Evolutionary conservation across 2,888 invertebrate genomes (phyloP).

Genomic region (Diaperis boleti): DNA sequence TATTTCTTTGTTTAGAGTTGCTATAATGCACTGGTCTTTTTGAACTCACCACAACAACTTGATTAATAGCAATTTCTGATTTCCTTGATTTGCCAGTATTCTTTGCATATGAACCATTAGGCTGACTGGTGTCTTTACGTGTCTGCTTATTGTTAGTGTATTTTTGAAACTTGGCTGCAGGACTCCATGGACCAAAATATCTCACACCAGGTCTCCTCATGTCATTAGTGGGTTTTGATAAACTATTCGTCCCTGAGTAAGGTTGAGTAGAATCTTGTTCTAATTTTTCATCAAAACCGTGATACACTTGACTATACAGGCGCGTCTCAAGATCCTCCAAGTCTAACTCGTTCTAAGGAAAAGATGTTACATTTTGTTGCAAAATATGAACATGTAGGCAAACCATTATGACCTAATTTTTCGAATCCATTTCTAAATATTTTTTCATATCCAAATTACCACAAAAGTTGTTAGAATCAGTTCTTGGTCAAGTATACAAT

Average conservation of each 20-base stretch:
- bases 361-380: too few relatives aligned
- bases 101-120: constrained; percentile 1
- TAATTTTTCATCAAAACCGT: constrained; percentile 45
- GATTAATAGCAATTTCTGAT: constrained; percentile 20
- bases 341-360: constrained; percentile 48
- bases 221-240: neutral
- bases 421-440: neutral
- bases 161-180: neutral
- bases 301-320: constrained; percentile 61
- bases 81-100: constrained; percentile 1
- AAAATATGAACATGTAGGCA: too few relatives aligned
- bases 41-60: constrained; percentile 26
- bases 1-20: constrained; percentile 1
- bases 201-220: constrained; percentile 7
- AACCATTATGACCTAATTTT: neutral
- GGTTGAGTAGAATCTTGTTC: constrained; percentile 14
- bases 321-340: constrained; percentile 60
- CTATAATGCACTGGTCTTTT: constrained; percentile 2
- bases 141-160: neutral
- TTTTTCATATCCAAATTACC: neutral
- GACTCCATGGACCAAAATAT: constrained; percentile 17
- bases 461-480: too few relatives aligned
- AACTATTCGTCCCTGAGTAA: neutral
- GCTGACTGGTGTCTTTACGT: neutral
- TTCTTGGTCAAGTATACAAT: too few relatives aligned